A percentile compares a stretch with the other conserved stretches of the same genome.
phyloP scores from a whole-genome alignment of 1,140 invertebrate species.

The Atopsyche davidsoni region DNA sequence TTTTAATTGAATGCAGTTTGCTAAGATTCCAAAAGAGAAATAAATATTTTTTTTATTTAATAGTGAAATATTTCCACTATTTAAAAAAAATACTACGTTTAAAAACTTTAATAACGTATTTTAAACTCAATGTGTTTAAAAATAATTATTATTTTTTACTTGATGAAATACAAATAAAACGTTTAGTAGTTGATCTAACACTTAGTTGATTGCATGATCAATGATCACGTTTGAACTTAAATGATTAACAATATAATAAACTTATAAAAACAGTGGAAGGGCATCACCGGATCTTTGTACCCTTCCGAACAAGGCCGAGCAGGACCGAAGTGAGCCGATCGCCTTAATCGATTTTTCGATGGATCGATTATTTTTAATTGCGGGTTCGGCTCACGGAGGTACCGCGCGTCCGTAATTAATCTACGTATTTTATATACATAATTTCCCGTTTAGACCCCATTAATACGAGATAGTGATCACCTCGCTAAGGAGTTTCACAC shows the following conservation, averaged over 20 bases:
- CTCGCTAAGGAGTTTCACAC: background rate
- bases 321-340: too few relatives aligned
- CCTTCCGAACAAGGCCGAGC: too few relatives aligned
- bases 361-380: slow-evolving; percentile 23
- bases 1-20: slow-evolving; percentile 1
- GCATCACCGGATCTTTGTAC: too few relatives aligned
- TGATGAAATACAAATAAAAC: background rate
- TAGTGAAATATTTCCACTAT: too few relatives aligned
- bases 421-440: too few relatives aligned
- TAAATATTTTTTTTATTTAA: too few relatives aligned
- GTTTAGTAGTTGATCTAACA: background rate
- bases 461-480: slow-evolving; percentile 13
- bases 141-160: background rate
- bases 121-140: background rate
- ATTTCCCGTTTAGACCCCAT: slow-evolving; percentile 15
- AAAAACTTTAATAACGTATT: background rate
- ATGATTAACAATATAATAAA: too few relatives aligned
- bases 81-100: background rate
- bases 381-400: slow-evolving; percentile 5
- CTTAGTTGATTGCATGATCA: too few relatives aligned
- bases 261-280: too few relatives aligned
- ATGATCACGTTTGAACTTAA: too few relatives aligned
- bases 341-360: slow-evolving; percentile 21
- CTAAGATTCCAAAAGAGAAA: too few relatives aligned
- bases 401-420: slow-evolving; percentile 20